Base-by-base conservation (phyloP, 2,888 invertebrate species). In the Platypus cylindrus region DNA sequence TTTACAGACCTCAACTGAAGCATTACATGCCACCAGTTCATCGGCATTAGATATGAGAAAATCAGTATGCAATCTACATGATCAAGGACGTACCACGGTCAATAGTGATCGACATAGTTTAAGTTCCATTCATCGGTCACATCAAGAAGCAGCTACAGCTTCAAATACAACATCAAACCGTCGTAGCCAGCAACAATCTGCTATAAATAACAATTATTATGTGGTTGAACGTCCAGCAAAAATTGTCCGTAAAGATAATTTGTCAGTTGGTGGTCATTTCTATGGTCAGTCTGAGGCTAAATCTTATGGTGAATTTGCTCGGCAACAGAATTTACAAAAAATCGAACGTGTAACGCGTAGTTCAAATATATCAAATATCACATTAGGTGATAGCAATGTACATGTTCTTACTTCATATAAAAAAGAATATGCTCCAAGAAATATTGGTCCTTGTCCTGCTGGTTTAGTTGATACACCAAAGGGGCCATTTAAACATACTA, bases 401-500 rank as follows among this genome's bases (percentile, higher is more conserved):
- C 56, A 60, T n/a, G 64, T 71, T 35, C 69, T 73, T 2, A 73
- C 76, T 42, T 74, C 73, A 35, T 86, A 87, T 59, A 79, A 79
- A 55, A 79, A 75, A 46, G 86, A 87, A 58, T 86, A 73, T 53
- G 71, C 75, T 11, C 72, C 78, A 1, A 69, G 76, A 43, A 76
- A 75, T 45, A 62, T 65, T 17, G 81, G 83, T 32, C 78, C 83
- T 1, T 89, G 87, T 59, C 84, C 84, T 0, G 86, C 84, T 20
- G 71, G 82, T 18, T 65, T 84, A 43, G 70, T 86, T 34, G 80
- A 85, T 52, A 69, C 76, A 23, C 75, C 79, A 36, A 70, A 73
- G 43, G 76, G 82, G 36, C 81, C 81, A 12, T 87, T 78, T 62
- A 82, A 82, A 59, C 85, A 86, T 53, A 84, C 84, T 16, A 70